phyloP scores from a whole-genome alignment of 2,888 invertebrate species.

The Eremobia ochroleuca region DNA sequence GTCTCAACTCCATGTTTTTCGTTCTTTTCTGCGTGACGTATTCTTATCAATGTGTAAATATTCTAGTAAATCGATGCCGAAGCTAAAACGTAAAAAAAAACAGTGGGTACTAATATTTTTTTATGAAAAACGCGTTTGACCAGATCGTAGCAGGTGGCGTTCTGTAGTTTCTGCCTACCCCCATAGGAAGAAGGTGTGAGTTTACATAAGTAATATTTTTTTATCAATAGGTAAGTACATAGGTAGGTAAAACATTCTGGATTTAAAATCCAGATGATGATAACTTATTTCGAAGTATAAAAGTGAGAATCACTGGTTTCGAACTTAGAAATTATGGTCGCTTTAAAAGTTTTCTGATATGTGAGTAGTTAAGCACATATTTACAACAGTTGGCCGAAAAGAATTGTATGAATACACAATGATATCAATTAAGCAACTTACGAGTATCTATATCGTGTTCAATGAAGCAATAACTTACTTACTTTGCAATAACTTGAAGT shows the following conservation, averaged over 20 bases:
- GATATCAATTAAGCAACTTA: neutral
- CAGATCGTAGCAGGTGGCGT: no score
- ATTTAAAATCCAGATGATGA: neutral
- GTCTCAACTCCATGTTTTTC: conserved; percentile 1
- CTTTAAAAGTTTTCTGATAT: neutral
- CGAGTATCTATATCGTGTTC: neutral
- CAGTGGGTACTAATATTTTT: neutral
- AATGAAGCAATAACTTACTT: neutral
- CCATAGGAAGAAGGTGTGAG: no score
- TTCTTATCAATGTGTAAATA: conserved; percentile 2
- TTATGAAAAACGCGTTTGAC: no score
- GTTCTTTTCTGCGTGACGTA: conserved; percentile 25
- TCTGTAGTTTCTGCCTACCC: no score
- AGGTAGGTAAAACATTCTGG: neutral
- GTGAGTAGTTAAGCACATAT: neutral
- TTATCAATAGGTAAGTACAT: neutral
- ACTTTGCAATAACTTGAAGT: no score
- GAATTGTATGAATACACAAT: neutral
- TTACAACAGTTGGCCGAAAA: neutral
- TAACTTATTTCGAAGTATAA: neutral
- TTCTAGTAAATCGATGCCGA: neutral
- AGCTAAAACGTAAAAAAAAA: neutral
- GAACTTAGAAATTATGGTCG: neutral
- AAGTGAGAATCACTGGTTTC: neutral
- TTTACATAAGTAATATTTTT: no score